A percentile compares a stretch with the other conserved stretches of the same genome.
These are phyloP conservation scores for Sardinella longiceps DNA, from an alignment of 2,797 vertebrate genomes.

Conservation along the genomic window DNA sequence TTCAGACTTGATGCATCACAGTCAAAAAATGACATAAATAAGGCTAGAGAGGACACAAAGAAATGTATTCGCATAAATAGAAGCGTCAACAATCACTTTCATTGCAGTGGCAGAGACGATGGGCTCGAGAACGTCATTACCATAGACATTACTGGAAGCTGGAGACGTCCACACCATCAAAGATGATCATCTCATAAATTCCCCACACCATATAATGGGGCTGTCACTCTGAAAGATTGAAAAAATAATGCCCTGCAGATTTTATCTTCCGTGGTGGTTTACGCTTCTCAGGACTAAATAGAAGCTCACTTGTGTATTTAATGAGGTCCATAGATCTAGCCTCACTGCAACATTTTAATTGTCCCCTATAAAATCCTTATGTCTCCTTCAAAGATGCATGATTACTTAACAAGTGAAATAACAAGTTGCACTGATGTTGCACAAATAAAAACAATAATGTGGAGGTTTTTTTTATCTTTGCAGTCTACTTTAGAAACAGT, in stretches of 20 bases:
- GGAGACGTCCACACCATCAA: constrained; percentile 70
- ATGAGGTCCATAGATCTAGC: constrained; percentile 54
- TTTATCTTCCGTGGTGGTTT: constrained; percentile 66
- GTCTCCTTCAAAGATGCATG: background rate
- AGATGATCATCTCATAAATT: constrained; percentile 76
- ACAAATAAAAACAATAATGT: background rate
- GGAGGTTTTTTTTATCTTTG: no score
- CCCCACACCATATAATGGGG: constrained; percentile 69
- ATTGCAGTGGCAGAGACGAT: constrained; percentile 38
- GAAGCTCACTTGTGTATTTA: constrained; percentile 67
- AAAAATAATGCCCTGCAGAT: constrained; percentile 65
- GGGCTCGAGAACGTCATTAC: constrained; percentile 68
- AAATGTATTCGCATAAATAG: constrained; percentile 68
- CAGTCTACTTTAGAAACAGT: no score
- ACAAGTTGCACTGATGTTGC: background rate
- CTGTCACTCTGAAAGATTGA: constrained; percentile 71
- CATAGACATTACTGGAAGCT: constrained; percentile 66
- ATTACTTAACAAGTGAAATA: background rate
- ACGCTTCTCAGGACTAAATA: constrained; percentile 73
- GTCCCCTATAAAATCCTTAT: background rate
- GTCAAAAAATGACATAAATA: constrained; percentile 61
- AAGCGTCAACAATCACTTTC: constrained; percentile 71
- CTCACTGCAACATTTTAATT: constrained; percentile 34
- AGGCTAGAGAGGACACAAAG: constrained; percentile 57
- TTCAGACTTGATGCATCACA: constrained; percentile 58